These are phyloP conservation scores for Scolopax rusticola DNA, from an alignment of 2,797 vertebrate species.

Conservation along the genomic window DNA sequence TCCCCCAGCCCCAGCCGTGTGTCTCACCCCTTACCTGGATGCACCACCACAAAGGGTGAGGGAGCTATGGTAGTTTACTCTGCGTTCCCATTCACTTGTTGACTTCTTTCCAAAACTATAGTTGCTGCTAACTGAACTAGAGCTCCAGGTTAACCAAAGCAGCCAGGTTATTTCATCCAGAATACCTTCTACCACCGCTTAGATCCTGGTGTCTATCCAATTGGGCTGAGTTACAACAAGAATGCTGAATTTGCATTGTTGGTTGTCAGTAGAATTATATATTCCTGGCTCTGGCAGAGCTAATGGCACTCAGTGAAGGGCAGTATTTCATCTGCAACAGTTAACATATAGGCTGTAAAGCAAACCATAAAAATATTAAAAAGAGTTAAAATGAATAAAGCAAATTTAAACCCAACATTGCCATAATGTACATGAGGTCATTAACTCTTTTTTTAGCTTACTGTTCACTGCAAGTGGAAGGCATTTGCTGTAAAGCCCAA, in stretches of 20 bases:
- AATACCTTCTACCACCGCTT: background rate
- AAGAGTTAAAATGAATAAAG: background rate
- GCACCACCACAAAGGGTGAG: conserved; percentile 62
- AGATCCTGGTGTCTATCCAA: rapidly evolving
- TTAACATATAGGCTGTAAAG: background rate
- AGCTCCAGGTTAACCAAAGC: background rate
- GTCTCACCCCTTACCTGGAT: conserved; percentile 65
- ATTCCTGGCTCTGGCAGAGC: background rate
- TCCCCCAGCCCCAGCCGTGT: conserved; percentile 52
- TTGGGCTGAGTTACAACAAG: background rate
- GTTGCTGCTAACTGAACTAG: background rate
- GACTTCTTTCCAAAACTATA: background rate
- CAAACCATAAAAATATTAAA: background rate
- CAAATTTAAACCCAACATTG: background rate
- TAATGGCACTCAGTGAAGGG: background rate
- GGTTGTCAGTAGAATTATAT: background rate
- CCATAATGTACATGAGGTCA: background rate
- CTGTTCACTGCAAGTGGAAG: background rate
- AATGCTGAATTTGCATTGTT: background rate
- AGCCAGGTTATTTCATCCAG: background rate
- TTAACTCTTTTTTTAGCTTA: background rate
- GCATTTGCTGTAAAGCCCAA: background rate
- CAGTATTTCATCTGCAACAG: background rate
- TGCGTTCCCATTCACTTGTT: conserved; percentile 29
- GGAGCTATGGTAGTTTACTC: conserved; percentile 42